Base-by-base conservation (phyloP, 1,140 invertebrate genomes). In the Ephestia elutella region DNA sequence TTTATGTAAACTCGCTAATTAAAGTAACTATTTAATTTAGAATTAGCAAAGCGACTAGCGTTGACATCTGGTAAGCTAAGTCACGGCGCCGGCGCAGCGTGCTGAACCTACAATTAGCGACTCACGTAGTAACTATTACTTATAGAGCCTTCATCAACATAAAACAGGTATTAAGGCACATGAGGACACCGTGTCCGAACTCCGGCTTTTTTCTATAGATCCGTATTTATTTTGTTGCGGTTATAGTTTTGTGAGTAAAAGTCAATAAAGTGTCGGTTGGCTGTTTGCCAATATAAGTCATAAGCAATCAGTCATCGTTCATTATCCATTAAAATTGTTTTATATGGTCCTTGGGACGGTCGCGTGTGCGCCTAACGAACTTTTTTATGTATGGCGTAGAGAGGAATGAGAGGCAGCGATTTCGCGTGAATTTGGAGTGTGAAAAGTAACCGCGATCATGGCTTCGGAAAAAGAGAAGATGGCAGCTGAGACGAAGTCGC, bases 391-490 rank as follows among this genome's bases (percentile, higher is more conserved):
- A 62, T 21, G 13, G 21, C 50, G 19, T 13, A n/a, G 5, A 25
- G 5, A 82, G 81, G 80, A 71, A 84, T 84, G 80, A 74, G 49
- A 70, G 70, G 57, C 62, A 70, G 68, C 61, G 71, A 60, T 56
- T 63, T 65, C 62, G 70, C 66, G 66, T 78, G 69, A 78, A 58
- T 54, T 63, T 62, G 73, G 59, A 65, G 59, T 64, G 68, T 56
- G 55, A 58, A 63, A 53, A 68, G 62, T 60, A 56, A 49, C 67
- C 62, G 65, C 71, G 61, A 78, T 56, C 62, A 87, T 87, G 82
- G 78, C 82, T 67, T 78, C 82, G 21, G 85, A 87, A 70, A 87
- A 86, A 64, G 85, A 83, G 71, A 87, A 86, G 63, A 86, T 86
- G 85, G 82, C 80, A 25, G 73, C 75, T 49, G 85, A 85, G 69